phyloP scores from a whole-genome alignment of 1,140 invertebrate species.

The Achroia grisella region DNA sequence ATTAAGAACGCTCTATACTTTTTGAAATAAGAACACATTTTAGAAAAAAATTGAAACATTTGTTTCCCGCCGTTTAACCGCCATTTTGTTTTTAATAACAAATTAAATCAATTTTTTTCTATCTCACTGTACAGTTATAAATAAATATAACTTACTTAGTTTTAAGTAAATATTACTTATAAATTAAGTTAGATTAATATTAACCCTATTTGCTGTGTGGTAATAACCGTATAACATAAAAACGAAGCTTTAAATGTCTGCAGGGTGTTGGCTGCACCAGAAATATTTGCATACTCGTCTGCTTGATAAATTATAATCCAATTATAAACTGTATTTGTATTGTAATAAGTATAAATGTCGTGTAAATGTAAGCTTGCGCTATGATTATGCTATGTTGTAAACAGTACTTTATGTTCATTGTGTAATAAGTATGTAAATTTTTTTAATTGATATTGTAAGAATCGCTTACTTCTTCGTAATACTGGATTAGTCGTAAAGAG shows the following conservation, averaged over 20 bases:
- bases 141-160: background rate
- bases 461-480: too few species aligned
- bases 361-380: constrained; percentile 43
- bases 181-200: background rate
- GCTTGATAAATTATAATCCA: constrained; percentile 27
- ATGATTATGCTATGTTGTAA: constrained; percentile 30
- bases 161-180: background rate
- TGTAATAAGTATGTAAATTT: constrained; percentile 13
- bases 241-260: constrained; percentile 63
- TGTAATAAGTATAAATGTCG: constrained; percentile 35
- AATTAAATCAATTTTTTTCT: too few species aligned
- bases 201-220: constrained; percentile 45
- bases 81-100: too few species aligned
- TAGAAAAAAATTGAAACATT: too few species aligned
- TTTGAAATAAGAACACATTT: too few species aligned
- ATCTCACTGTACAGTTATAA: too few species aligned
- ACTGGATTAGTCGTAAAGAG: too few species aligned
- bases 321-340: constrained; percentile 16
- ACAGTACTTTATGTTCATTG: constrained; percentile 23
- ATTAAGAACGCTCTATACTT: too few species aligned
- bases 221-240: constrained; percentile 31
- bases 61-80: too few species aligned
- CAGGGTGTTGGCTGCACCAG: constrained; percentile 67
- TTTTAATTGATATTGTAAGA: constrained; percentile 18
- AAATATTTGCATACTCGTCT: constrained; percentile 21